These are phyloP conservation scores for Drosophila arawakana DNA, from an alignment of 1,140 invertebrate species.

Conservation along the genomic window DNA sequence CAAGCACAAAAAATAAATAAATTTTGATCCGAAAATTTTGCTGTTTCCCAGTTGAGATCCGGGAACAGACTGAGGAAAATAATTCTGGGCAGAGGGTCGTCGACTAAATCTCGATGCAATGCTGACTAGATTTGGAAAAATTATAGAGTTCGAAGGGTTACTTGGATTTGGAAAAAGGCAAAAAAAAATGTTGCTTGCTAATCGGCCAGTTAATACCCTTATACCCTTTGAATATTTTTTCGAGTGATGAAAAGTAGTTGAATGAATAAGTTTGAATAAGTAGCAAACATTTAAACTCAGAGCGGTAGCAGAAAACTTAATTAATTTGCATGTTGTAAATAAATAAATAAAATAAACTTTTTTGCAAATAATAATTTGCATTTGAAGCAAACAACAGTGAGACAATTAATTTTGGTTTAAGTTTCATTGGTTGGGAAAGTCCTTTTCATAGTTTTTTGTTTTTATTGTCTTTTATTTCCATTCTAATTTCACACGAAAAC, in stretches of 20 bases:
- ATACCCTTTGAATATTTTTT: too few relatives aligned
- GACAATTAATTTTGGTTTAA: neutral
- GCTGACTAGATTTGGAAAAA: slow-evolving; percentile 8
- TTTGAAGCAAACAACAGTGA: too few relatives aligned
- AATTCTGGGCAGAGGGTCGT: neutral
- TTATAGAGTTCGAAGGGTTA: neutral
- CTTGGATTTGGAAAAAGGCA: neutral
- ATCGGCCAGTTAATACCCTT: too few relatives aligned
- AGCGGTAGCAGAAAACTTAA: too few relatives aligned
- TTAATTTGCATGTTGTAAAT: too few relatives aligned
- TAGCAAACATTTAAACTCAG: too few relatives aligned
- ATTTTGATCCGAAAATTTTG: slow-evolving; percentile 21
- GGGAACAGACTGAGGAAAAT: slow-evolving; percentile 12
- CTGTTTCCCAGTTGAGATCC: slow-evolving; percentile 7
- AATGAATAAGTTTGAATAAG: too few relatives aligned
- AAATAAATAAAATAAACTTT: too few relatives aligned
- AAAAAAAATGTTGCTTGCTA: too few relatives aligned
- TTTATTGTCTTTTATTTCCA: slow-evolving; percentile 68
- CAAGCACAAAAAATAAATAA: slow-evolving; percentile 1
- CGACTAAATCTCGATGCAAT: neutral
- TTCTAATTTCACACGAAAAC: slow-evolving; percentile 78
- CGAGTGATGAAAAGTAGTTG: too few relatives aligned
- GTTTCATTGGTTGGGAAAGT: neutral
- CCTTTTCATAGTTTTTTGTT: slow-evolving; percentile 11
- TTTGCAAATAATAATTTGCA: too few relatives aligned